These are phyloP conservation scores for Siniperca undulata DNA, from an alignment of 2,797 vertebrate genomes.

Conservation along the genomic window DNA sequence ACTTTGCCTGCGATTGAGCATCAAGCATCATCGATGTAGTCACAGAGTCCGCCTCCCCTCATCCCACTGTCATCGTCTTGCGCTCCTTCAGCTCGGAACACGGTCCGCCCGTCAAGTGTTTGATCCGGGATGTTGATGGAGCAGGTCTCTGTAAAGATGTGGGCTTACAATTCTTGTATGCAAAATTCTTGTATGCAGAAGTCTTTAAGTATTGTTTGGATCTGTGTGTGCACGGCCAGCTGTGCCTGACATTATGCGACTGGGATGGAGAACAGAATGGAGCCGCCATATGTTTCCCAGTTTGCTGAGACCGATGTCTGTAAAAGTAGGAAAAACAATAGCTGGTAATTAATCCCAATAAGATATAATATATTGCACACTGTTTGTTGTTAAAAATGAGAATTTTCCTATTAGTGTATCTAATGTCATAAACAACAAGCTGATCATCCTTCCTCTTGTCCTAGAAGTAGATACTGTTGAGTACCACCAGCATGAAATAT, in stretches of 20 bases:
- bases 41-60: no score
- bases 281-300: background rate
- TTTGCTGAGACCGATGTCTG: constrained; percentile 32
- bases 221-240: background rate
- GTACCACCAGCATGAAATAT: background rate
- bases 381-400: background rate
- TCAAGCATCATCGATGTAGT: no score
- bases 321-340: background rate
- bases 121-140: no score
- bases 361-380: background rate
- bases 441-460: background rate
- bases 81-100: no score
- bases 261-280: background rate
- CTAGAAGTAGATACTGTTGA: background rate
- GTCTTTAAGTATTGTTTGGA: background rate
- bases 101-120: no score
- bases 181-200: background rate
- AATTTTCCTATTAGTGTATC: background rate
- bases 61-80: no score
- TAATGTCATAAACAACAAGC: background rate
- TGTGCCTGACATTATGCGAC: background rate
- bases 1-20: no score
- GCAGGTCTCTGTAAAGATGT: no score
- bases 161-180: no score
- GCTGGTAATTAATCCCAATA: constrained; percentile 4